Percentiles rank a stretch among this genome's conserved stretches.
Evolutionary conservation across 2,888 invertebrate genomes (phyloP).

Genomic region (Harpalus rubripes): DNA sequence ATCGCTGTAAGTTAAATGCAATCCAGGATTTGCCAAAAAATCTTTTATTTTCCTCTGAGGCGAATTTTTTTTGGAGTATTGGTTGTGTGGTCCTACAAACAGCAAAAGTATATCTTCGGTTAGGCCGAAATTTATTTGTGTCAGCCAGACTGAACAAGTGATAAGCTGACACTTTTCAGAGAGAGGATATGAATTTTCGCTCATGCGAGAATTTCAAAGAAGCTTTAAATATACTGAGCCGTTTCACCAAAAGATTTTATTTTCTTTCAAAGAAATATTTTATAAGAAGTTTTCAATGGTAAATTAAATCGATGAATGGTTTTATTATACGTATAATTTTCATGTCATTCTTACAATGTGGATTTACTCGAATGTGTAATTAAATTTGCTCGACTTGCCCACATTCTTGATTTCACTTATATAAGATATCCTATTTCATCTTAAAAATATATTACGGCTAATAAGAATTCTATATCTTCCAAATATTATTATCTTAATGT

Average conservation of each 20-base stretch:
- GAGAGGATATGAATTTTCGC: slow-evolving; percentile 41
- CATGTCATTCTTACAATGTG: background rate
- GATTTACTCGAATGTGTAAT: no score
- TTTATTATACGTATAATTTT: background rate
- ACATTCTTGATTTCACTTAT: no score
- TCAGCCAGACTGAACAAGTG: slow-evolving; percentile 19
- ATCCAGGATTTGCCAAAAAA: slow-evolving; percentile 40
- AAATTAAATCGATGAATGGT: background rate
- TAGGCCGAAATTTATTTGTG: slow-evolving; percentile 42
- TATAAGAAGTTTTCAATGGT: slow-evolving; percentile 1
- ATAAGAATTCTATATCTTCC: no score
- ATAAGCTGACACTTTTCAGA: slow-evolving; percentile 46
- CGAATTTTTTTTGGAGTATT: slow-evolving; percentile 29
- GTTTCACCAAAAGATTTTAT: slow-evolving; percentile 17
- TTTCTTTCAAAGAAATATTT: slow-evolving; percentile 5
- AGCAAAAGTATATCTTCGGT: slow-evolving; percentile 29
- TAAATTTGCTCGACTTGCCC: no score
- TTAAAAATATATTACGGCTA: no score
- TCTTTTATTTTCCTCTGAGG: slow-evolving; percentile 19
- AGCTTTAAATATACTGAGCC: slow-evolving; percentile 31
- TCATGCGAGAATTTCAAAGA: slow-evolving; percentile 45
- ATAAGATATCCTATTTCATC: no score
- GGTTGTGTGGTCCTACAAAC: slow-evolving; percentile 10
- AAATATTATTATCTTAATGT: no score
- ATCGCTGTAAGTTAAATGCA: slow-evolving; percentile 23